Percentiles rank a stretch among this genome's conserved stretches.
phyloP scores from a whole-genome alignment of 2,888 invertebrate genomes.

The Cinara cedri region DNA sequence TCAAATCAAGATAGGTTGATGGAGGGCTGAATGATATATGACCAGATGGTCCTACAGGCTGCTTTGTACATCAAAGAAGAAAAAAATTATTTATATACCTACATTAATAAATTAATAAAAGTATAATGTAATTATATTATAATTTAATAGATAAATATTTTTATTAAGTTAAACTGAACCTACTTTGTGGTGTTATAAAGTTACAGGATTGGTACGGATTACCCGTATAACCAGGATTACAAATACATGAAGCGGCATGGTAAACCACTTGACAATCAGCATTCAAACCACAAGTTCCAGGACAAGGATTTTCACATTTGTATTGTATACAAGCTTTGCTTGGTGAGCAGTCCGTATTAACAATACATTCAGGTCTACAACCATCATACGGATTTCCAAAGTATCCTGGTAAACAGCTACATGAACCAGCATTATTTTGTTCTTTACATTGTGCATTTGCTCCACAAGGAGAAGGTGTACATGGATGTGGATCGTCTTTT shows the following conservation, averaged over 20 bases:
- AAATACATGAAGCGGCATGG: constrained; percentile 66
- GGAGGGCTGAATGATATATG: too few species aligned
- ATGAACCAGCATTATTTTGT: constrained; percentile 62
- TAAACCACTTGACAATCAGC: constrained; percentile 66
- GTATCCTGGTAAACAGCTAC: constrained; percentile 69
- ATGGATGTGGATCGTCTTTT: constrained; percentile 63
- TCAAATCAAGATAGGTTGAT: too few species aligned
- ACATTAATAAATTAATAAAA: too few species aligned
- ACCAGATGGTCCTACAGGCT: too few species aligned
- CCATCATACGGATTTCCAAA: constrained; percentile 78
- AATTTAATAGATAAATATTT: background rate
- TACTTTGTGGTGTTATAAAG: constrained; percentile 61
- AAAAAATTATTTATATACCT: too few species aligned
- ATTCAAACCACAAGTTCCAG: constrained; percentile 66
- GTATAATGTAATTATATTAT: too few species aligned
- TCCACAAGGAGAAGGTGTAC: constrained; percentile 65
- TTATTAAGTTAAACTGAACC: background rate
- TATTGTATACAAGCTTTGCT: constrained; percentile 64
- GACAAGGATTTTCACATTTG: constrained; percentile 66
- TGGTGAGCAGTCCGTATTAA: constrained; percentile 64
- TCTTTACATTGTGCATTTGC: constrained; percentile 65
- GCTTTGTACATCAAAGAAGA: too few species aligned
- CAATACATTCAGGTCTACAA: constrained; percentile 68
- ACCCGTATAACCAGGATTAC: constrained; percentile 64
- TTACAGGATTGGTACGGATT: constrained; percentile 63